Base-by-base conservation (phyloP, 2,113 vertebrate species). In the Ariopsis seemanni region DNA sequence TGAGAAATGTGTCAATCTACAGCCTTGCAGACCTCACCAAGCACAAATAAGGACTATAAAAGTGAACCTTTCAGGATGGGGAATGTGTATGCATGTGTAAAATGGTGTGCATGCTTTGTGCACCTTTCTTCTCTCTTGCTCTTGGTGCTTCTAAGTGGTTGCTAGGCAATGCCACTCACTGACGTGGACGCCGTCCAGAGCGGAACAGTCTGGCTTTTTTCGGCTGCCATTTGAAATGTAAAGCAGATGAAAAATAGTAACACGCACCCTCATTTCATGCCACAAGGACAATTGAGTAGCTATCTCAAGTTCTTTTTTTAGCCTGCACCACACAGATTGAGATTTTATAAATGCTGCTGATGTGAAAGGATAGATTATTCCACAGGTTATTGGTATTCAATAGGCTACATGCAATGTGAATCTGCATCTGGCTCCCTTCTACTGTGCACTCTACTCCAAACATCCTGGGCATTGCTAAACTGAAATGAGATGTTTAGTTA, bases 141-240 rank as follows among this genome's bases (percentile, higher is more conserved):
- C 90, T 85, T 89, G 88, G 92, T 92, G 93, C 91, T 89, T 92
- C 94, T 92, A 92, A 87, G 88, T 48, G 91, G 95, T 96, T 96
- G 94, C 95, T 94, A 95, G 94, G 95, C 92, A 92, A 96, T 94
- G 88, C 90, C 94, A 93, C 92, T 94, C 92, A 86, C 93, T 89
- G 92, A 90, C 90, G 83, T 93, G 90, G 78, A 86, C 91, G 91
- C 90, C 62, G 72, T 89, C 80, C 82, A 86, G 91, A 92, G 89
- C 71, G 62, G 85, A 85, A 89, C 89, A 90, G 85, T 86, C 87
- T 89, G 50, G 34, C 85, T 92, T 88, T 92, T 88, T 90, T 91
- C 88, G 86, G 89, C 90, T 85, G 57, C 93, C 88, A 91, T 93
- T 94, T 94, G 89, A 94, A 94, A 93, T 95, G 85, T 91, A 94